A percentile compares a stretch with the other conserved stretches of the same genome.
These are phyloP conservation scores for Lucilia sericata DNA, from an alignment of 1,140 invertebrate genomes.

Conservation along the genomic window DNA sequence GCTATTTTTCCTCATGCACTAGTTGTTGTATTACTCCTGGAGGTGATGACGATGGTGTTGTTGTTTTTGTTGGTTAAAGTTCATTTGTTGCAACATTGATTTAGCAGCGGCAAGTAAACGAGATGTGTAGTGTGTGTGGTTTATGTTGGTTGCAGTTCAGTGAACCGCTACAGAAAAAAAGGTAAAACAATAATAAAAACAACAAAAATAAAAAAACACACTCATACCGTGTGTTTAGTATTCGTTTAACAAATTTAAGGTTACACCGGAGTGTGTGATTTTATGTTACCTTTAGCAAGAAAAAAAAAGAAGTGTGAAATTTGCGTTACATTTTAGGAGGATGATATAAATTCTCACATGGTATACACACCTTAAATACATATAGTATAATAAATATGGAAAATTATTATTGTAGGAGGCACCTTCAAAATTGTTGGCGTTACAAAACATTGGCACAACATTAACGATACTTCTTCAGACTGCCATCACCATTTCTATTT, in stretches of 20 bases:
- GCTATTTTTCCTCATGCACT: not conserved
- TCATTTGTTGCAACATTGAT: slow-evolving; percentile 5
- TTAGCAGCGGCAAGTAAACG: too few species aligned
- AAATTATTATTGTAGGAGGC: too few species aligned
- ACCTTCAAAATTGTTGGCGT: too few species aligned
- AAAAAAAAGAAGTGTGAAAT: not conserved
- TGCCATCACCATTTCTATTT: too few species aligned
- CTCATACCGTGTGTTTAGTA: not conserved
- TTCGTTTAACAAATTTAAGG: not conserved
- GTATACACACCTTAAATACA: too few species aligned
- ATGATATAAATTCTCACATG: not conserved
- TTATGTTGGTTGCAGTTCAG: not conserved
- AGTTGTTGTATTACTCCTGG: too few species aligned
- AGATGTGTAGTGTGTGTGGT: not conserved
- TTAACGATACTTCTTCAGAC: too few species aligned
- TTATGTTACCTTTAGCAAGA: not conserved
- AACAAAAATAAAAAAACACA: not conserved
- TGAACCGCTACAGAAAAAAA: not conserved
- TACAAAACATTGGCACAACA: too few species aligned
- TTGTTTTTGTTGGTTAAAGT: not conserved
- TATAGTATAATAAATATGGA: too few species aligned
- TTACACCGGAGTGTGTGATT: not conserved
- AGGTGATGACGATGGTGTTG: not conserved
- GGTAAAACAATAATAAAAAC: not conserved
- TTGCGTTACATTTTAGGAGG: not conserved